A percentile compares a stretch with the other conserved stretches of the same genome.
Conservation (phyloP, 2,797 vertebrate genomes). For the Sebastes kiyomatsui region DNA sequence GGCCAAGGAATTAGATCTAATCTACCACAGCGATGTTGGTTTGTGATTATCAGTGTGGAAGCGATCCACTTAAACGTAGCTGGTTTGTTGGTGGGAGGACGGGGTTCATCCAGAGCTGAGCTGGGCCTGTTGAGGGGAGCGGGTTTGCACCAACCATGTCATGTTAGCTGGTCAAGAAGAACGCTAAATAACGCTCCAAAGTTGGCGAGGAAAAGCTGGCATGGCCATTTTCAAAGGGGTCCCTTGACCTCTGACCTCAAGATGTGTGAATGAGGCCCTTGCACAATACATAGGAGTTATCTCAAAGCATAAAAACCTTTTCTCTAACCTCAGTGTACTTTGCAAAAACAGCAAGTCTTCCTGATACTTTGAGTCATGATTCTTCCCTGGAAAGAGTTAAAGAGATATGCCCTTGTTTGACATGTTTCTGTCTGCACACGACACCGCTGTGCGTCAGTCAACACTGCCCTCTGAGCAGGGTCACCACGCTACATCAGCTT, state of each 20-base stretch:
- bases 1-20: conserved; percentile 39
- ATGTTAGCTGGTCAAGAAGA: too few species aligned
- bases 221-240: too few species aligned
- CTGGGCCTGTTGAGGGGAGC: not conserved
- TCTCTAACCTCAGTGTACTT: not conserved
- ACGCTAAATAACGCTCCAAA: too few species aligned
- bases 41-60: conserved; percentile 64
- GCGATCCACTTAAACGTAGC: conserved; percentile 55
- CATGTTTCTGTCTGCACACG: conserved; percentile 45
- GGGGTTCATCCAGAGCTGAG: conserved; percentile 5
- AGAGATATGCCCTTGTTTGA: conserved; percentile 13
- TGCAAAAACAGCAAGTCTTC: not conserved
- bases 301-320: not conserved
- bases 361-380: not conserved
- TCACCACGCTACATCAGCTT: conserved; percentile 69
- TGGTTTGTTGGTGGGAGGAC: conserved; percentile 27
- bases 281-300: not conserved
- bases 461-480: conserved; percentile 57
- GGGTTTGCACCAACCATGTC: not conserved
- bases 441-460: conserved; percentile 61
- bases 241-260: too few species aligned
- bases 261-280: not conserved
- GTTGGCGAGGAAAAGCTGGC: too few species aligned
- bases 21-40: conserved; percentile 36
- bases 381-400: conserved; percentile 25